These are phyloP conservation scores for Lepidostoma basale DNA, from an alignment of 1,140 invertebrate genomes.

Conservation along the genomic window DNA sequence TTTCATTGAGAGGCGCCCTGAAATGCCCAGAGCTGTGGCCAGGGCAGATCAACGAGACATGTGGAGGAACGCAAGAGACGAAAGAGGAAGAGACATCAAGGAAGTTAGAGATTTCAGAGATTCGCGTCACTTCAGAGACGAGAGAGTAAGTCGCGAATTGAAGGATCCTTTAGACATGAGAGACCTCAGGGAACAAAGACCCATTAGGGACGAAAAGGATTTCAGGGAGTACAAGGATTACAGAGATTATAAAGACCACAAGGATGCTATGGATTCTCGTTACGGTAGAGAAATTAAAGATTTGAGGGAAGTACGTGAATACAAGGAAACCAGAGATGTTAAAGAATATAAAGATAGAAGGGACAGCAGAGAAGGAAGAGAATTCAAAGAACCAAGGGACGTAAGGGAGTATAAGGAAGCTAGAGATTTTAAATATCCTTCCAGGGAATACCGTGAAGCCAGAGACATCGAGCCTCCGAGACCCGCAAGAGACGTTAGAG, in stretches of 20 bases:
- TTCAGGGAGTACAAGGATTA: conserved; percentile 28
- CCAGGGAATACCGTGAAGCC: conserved; percentile 32
- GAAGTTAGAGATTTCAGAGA: conserved; percentile 33
- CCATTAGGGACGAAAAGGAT: conserved; percentile 24
- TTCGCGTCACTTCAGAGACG: conserved; percentile 23
- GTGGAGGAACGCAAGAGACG: conserved; percentile 35
- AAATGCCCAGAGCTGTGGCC: conserved; percentile 52
- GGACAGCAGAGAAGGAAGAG: conserved; percentile 32
- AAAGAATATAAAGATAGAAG: conserved; percentile 22
- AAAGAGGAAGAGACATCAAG: conserved; percentile 14
- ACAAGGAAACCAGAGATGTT: conserved; percentile 32
- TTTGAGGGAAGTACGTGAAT: conserved; percentile 25
- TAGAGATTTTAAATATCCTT: conserved; percentile 36
- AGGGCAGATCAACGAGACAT: conserved; percentile 48
- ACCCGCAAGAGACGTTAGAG: conserved; percentile 18
- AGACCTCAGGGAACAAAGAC: conserved; percentile 34
- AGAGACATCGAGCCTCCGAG: not conserved
- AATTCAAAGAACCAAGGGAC: conserved; percentile 20
- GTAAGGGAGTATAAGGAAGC: conserved; percentile 29
- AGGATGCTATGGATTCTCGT: conserved; percentile 33
- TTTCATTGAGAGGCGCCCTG: conserved; percentile 52
- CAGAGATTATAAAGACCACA: conserved; percentile 32
- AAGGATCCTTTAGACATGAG: conserved; percentile 36
- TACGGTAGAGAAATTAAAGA: conserved; percentile 28
- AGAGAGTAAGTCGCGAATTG: conserved; percentile 16